phyloP scores from a whole-genome alignment of 2,113 vertebrate species.

The Murina feae region DNA sequence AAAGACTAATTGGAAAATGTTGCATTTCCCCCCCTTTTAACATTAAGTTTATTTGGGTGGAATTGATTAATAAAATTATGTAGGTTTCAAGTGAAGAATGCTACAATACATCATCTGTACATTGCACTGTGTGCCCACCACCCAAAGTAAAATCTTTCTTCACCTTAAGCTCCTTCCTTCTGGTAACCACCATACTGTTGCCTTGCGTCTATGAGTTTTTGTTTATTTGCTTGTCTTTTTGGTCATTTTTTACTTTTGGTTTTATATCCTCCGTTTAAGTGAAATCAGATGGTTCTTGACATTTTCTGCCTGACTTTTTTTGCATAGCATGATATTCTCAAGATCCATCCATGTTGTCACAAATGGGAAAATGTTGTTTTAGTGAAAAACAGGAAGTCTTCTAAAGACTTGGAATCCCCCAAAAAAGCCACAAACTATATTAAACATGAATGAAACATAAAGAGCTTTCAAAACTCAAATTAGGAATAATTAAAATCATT shows the following conservation, averaged over 20 bases:
- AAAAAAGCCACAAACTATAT: constrained; percentile 29
- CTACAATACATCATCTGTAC: neutral
- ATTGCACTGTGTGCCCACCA: neutral
- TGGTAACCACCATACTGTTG: neutral
- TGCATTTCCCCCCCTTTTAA: neutral
- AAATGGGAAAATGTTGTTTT: neutral
- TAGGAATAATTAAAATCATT: constrained; percentile 47
- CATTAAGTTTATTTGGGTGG: neutral
- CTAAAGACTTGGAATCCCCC: neutral
- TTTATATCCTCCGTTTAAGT: neutral
- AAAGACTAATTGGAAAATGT: constrained; percentile 4
- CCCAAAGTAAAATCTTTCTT: neutral
- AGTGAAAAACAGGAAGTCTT: neutral
- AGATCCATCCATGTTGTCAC: neutral
- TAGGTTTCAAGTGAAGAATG: neutral
- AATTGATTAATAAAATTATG: neutral
- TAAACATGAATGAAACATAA: constrained; percentile 58
- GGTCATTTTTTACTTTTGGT: neutral
- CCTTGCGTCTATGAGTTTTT: neutral
- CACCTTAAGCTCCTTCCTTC: neutral
- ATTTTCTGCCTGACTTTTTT: neutral
- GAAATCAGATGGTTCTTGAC: neutral
- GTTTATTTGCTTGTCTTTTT: neutral
- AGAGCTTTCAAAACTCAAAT: constrained; percentile 48
- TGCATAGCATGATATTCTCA: neutral